Percentiles rank a stretch among this genome's conserved stretches.
phyloP scores from a whole-genome alignment of 2,113 vertebrate species.

The Mus pahari region DNA sequence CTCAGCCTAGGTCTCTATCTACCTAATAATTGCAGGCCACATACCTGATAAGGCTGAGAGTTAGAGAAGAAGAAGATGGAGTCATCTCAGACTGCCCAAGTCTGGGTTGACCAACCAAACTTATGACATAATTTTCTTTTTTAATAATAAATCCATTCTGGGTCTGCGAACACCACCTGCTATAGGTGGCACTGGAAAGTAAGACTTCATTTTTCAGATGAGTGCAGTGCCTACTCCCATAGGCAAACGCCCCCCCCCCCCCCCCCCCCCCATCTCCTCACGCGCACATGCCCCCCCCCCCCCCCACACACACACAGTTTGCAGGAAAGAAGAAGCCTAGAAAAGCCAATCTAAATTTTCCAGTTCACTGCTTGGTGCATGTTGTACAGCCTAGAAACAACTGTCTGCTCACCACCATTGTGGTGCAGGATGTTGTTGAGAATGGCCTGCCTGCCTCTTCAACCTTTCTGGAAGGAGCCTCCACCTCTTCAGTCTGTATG shows the following conservation, averaged over 20 bases:
- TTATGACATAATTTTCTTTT: background rate
- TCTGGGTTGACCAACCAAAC: no score
- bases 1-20: background rate
- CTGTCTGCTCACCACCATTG: accelerated
- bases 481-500: background rate
- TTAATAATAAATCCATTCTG: background rate
- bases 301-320: background rate
- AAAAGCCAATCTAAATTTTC: background rate
- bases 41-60: background rate
- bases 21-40: background rate
- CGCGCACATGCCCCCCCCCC: background rate
- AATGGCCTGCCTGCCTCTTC: no score
- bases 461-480: no score
- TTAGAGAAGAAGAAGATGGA: no score
- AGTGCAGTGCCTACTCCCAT: accelerated
- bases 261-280: no score
- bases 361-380: accelerated
- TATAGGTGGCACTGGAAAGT: accelerated
- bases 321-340: no score
- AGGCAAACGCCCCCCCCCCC: accelerated
- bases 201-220: accelerated
- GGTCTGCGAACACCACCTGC: background rate
- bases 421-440: accelerated
- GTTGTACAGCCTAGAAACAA: accelerated
- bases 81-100: accelerated